Evolutionary conservation across 2,888 invertebrate species (phyloP), one percentile per base, ranked within the genome.

Genomic region (Tenthredo distinguenda): DNA sequence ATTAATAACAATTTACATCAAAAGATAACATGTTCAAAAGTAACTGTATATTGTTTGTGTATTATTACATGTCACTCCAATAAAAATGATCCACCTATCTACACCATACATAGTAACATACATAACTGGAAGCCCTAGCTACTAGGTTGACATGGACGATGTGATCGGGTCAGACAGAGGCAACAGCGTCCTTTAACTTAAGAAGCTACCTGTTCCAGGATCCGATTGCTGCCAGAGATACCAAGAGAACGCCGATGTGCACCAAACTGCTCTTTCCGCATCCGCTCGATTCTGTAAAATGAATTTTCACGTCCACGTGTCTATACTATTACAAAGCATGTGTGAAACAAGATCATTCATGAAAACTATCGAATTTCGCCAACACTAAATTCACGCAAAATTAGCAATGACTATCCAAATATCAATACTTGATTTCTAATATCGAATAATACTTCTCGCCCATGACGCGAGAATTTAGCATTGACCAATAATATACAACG

Each of bases 101-200:
- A 93, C 90, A 91, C 89, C 91, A 91, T 92, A 93, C 91, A 92
- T 93, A 91, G 91, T 93, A 92, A 93, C 91, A 92, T 93, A 93
- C 90, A 92, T 93, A 92, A 92, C 91, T 93, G 93, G 93, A 93
- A 93, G 93, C 93, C 93, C 93, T 93, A 93, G 92, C 93, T 93
- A 93, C 93, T 93, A 92, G 92, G 91, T 91, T 92, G 92, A 93
- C 91, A 92, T 92, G 93, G 92, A 93, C 92, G 93, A 93, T 92
- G 91, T 91, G 91, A 91, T 92, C 90, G 90, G 90, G 89, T 91
- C 88, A 90, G 89, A 89, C 87, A 89, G 88, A 89, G 88, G 90
- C 87, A 88, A 88, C 84, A 89, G 87, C 88, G 87, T 90, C 86
- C 88, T 77, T 86, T 84, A 79, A 87, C 84, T 87, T 86, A 85